A percentile compares a stretch with the other conserved stretches of the same genome.
Evolutionary conservation across 2,888 invertebrate genomes (phyloP).

Genomic region (Laothoe populi): DNA sequence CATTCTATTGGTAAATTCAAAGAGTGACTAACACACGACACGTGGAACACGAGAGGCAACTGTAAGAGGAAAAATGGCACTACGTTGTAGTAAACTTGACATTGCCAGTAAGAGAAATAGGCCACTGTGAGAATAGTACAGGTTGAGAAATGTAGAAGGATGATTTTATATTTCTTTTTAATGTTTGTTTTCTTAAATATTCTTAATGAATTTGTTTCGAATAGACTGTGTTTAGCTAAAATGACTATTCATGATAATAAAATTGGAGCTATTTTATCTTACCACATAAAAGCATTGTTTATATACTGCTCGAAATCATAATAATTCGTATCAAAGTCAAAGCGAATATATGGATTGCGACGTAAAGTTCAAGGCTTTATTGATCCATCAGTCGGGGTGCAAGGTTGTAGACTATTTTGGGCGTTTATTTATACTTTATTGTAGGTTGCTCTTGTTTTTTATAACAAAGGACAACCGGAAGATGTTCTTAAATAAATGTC

Average conservation of each 20-base stretch:
- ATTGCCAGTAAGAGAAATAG: constrained; percentile 36
- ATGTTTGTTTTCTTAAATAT: background rate
- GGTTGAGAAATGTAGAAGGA: background rate
- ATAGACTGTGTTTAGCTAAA: too few relatives aligned
- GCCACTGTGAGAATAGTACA: constrained; percentile 23
- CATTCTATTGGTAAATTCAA: background rate
- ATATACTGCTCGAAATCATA: background rate
- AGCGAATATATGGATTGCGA: constrained; percentile 40
- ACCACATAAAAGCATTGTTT: background rate
- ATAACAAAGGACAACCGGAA: constrained; percentile 4
- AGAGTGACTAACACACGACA: constrained; percentile 6
- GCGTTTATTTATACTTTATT: constrained; percentile 51
- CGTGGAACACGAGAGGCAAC: background rate
- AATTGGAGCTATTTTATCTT: too few relatives aligned
- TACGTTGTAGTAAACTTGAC: constrained; percentile 36
- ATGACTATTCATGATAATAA: too few relatives aligned
- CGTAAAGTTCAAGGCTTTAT: constrained; percentile 78
- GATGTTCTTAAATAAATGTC: constrained; percentile 8
- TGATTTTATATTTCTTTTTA: background rate
- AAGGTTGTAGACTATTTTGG: constrained; percentile 61
- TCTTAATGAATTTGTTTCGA: too few relatives aligned
- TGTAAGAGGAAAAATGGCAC: constrained; percentile 19
- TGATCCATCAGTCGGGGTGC: constrained; percentile 63
- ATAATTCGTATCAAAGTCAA: background rate
- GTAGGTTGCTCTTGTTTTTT: constrained; percentile 1